Base-by-base conservation (phyloP, 2,113 vertebrate species). In the Chlamydotis undulata region DNA sequence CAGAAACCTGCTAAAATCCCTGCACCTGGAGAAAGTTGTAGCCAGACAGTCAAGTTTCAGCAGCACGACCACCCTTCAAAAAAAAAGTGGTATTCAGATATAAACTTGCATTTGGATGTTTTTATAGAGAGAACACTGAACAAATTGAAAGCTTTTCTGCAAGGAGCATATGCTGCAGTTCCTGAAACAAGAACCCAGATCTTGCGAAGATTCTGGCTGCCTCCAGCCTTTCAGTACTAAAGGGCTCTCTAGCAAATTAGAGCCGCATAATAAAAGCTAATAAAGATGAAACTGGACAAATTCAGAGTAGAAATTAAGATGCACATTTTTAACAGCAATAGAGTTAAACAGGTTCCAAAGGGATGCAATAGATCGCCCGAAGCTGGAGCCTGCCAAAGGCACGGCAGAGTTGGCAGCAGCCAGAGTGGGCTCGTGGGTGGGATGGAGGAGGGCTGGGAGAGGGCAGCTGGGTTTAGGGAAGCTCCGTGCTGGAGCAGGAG, bases 221-320 rank as follows among this genome's bases (percentile, higher is more conserved):
- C 89, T 94, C 45, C 41, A 92, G 91, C 65, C 59, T 91, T 93
- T 93, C 71, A 90, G 55, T 87, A 91, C 82, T 89, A 89, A 94
- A 96, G 77, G 77, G 12, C 80, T 92, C 92, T 89, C 65, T 14
- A 91, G 83, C 74, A 94, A 61, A 95, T 89, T 57, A 95, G 73
- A 78, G 37, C 6, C 5, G 70, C 49, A 35, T 91, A 96, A 94
- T 47, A 92, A 84, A 92, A 94, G 57, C 67, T 90, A 89, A 84
- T 91, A 87, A 84, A 93, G 61, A 89, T 65, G 65, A 79, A 96
- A 92, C 61, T 69, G 92, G 92, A 96, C 92, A 91, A 94, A 95
- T 92, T 69, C 80, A 64, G 73, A 19, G 14, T 52, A 63, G 87
- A 93, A 96, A 95, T 90, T 77, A 92, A 90, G 88, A 68, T 35